Conservation (phyloP, 2,113 vertebrate genomes). For the Spermophilus dauricus region DNA sequence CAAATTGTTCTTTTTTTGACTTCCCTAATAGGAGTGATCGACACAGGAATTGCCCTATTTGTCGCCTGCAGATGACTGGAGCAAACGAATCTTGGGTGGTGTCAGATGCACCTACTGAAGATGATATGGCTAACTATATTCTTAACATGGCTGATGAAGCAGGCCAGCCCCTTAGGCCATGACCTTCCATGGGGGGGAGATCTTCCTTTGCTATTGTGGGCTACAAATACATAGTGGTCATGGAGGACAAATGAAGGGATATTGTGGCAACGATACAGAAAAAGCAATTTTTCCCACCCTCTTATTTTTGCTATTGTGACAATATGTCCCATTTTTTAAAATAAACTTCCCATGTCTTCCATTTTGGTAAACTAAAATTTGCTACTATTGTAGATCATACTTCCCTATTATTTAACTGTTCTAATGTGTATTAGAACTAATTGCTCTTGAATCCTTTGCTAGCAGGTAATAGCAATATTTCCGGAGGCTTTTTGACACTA, state of each 20-base stretch:
- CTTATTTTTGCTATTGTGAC: conserved; percentile 76
- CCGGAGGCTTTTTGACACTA: conserved; percentile 68
- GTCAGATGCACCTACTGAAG: conserved; percentile 97
- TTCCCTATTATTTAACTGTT: conserved; percentile 65
- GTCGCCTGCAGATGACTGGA: conserved; percentile 96
- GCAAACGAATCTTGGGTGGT: conserved; percentile 98
- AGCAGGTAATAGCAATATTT: conserved; percentile 66
- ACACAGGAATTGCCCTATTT: conserved; percentile 97
- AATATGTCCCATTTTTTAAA: conserved; percentile 69
- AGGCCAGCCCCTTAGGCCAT: conserved; percentile 95
- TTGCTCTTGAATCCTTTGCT: conserved; percentile 73
- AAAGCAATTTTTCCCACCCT: conserved; percentile 12
- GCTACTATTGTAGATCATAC: conserved; percentile 70
- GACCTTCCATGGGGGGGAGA: conserved; percentile 73
- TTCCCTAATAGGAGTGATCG: conserved; percentile 94
- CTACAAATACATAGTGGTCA: not conserved
- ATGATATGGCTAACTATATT: conserved; percentile 97
- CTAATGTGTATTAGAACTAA: conserved; percentile 74
- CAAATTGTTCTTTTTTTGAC: conserved; percentile 77
- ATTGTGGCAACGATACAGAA: conserved; percentile 60
- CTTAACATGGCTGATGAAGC: conserved; percentile 98
- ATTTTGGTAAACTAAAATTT: conserved; percentile 77
- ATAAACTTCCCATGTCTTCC: conserved; percentile 75
- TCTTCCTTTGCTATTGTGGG: not conserved
- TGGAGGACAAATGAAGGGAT: not conserved